Percentiles rank a stretch among this genome's conserved stretches.
Evolutionary conservation across 2,113 vertebrate genomes (phyloP).

Genomic region (Burhinus oedicnemus): DNA sequence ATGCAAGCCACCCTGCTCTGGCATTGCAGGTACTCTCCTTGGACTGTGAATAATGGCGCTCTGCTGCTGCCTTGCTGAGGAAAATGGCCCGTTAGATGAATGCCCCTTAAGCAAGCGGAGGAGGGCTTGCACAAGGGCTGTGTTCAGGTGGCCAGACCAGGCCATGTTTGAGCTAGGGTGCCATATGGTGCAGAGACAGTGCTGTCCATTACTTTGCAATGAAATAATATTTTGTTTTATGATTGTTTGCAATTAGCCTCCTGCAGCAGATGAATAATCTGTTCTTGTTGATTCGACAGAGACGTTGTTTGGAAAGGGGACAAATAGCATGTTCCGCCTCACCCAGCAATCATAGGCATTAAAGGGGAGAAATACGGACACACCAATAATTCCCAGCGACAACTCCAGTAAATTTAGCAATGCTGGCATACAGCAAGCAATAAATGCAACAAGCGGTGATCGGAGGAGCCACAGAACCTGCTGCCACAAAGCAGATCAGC

Average conservation of each 20-base stretch:
- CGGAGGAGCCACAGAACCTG: neutral
- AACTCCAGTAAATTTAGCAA: neutral
- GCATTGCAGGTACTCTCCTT: neutral
- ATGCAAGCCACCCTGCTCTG: neutral
- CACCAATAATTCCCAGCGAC: neutral
- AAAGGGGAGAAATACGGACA: neutral
- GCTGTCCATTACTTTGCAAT: neutral
- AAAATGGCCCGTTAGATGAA: neutral
- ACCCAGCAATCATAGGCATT: neutral
- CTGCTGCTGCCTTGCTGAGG: neutral
- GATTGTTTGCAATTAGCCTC: slow-evolving; percentile 37
- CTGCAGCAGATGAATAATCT: slow-evolving; percentile 56
- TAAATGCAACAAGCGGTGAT: neutral
- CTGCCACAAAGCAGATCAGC: neutral
- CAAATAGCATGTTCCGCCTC: neutral
- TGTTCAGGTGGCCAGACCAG: neutral
- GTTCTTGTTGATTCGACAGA: slow-evolving; percentile 48
- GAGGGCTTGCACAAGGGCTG: neutral
- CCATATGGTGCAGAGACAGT: neutral
- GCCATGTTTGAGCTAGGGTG: neutral
- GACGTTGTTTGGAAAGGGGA: slow-evolving; percentile 13
- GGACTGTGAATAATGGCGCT: fast-evolving
- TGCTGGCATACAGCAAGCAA: neutral
- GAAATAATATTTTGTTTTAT: neutral
- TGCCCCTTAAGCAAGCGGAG: neutral